phyloP scores from a whole-genome alignment of 2,113 vertebrate genomes.

The Pogona vitticeps region DNA sequence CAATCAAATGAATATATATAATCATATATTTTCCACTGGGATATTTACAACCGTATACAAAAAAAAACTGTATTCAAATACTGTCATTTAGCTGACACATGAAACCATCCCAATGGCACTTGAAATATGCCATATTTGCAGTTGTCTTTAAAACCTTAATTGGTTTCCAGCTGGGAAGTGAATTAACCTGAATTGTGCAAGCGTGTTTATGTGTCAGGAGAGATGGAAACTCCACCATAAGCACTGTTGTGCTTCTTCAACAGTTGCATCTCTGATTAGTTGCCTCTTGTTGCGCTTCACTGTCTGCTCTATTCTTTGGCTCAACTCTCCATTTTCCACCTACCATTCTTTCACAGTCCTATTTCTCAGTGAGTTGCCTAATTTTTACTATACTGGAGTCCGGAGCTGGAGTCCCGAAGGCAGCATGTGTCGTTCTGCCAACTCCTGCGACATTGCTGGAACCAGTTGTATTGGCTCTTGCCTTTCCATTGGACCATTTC shows the following conservation, averaged over 20 bases:
- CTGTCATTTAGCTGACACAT: neutral
- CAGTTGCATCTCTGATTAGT: neutral
- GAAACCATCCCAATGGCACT: neutral
- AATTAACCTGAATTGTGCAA: neutral
- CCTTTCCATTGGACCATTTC: too few species aligned
- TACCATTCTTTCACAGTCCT: neutral
- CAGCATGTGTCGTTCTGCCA: too few species aligned
- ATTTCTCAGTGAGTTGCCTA: too few species aligned
- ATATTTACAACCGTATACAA: neutral
- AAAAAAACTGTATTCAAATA: neutral
- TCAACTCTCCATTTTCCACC: neutral
- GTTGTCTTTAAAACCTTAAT: conserved; percentile 13
- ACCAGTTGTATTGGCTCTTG: too few species aligned
- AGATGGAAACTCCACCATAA: neutral
- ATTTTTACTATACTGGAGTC: too few species aligned
- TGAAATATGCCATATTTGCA: neutral
- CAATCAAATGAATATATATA: neutral
- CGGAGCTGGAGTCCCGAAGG: too few species aligned
- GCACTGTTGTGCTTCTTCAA: neutral
- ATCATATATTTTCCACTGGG: neutral
- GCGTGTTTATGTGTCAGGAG: neutral
- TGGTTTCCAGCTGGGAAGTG: conserved; percentile 19
- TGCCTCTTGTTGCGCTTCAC: neutral
- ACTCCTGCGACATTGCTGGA: too few species aligned
- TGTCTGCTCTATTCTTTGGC: neutral